Percentiles rank a stretch among this genome's conserved stretches.
Evolutionary conservation across 2,888 invertebrate genomes (phyloP).

Genomic region (Lepeophtheirus nordmannii): DNA sequence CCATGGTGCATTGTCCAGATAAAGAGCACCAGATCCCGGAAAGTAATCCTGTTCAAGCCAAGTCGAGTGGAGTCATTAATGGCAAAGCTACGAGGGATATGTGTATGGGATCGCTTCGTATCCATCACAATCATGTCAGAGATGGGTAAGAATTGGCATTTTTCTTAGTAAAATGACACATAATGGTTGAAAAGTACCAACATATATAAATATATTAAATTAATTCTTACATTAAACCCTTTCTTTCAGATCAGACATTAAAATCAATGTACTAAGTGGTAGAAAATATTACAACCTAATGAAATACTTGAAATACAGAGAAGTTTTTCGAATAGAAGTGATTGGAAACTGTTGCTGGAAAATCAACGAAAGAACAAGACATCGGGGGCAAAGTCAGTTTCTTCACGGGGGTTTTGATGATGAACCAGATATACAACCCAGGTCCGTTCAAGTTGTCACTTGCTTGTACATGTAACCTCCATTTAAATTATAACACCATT

Average conservation of each 20-base stretch:
- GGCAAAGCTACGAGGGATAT: not conserved
- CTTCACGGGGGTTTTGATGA: not conserved
- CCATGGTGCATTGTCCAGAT: not conserved
- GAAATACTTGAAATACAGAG: not conserved
- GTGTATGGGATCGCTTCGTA: conserved; percentile 1
- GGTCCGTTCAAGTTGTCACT: not conserved
- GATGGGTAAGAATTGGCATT: not conserved
- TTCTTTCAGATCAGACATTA: not conserved
- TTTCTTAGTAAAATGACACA: not conserved
- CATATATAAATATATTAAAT: too few relatives aligned
- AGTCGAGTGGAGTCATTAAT: not conserved
- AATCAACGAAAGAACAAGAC: not conserved
- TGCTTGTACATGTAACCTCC: not conserved
- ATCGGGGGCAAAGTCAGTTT: not conserved
- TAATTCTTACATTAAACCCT: too few relatives aligned
- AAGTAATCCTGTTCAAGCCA: not conserved
- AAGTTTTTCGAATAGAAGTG: conserved; percentile 4
- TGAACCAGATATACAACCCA: not conserved
- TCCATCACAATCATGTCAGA: not conserved
- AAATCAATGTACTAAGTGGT: not conserved
- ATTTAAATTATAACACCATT: too few relatives aligned
- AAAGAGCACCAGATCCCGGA: not conserved
- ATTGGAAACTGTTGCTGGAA: not conserved
- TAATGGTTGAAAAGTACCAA: too few relatives aligned
- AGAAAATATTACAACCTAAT: not conserved